phyloP scores from a whole-genome alignment of 2,888 invertebrate genomes.

The Sisyra terminalis region DNA sequence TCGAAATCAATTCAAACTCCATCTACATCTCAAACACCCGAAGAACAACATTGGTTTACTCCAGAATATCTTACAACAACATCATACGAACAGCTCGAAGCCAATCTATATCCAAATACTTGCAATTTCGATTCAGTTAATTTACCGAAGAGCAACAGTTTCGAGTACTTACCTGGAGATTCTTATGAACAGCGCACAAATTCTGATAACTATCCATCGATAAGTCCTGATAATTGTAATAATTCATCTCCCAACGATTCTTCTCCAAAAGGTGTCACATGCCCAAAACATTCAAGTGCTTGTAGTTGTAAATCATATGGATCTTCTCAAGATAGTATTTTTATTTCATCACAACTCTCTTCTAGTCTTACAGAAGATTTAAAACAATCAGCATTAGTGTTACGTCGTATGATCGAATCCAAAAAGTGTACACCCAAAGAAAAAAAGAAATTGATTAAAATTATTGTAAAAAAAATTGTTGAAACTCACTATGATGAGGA shows the following conservation, averaged over 20 bases:
- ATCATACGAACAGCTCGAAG: not conserved
- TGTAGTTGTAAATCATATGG: slow-evolving; percentile 6
- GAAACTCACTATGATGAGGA: slow-evolving; percentile 42
- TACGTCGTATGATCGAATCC: slow-evolving; percentile 39
- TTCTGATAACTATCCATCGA: not conserved
- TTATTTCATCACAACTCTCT: slow-evolving; percentile 12
- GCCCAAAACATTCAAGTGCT: not conserved
- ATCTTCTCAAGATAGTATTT: not conserved
- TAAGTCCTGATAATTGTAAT: not conserved
- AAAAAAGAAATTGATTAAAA: slow-evolving; percentile 45
- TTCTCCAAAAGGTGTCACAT: slow-evolving; percentile 8
- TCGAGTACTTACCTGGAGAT: slow-evolving; percentile 44
- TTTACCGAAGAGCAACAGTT: slow-evolving; percentile 39
- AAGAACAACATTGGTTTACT: not conserved
- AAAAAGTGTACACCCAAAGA: slow-evolving; percentile 38
- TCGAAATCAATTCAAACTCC: slow-evolving; percentile 2
- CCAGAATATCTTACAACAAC: too few species aligned
- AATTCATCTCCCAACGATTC: slow-evolving; percentile 9
- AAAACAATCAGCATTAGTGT: slow-evolving; percentile 39
- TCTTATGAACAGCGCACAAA: slow-evolving; percentile 35
- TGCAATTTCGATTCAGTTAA: not conserved
- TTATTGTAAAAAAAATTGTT: slow-evolving; percentile 42
- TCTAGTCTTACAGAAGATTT: slow-evolving; percentile 35
- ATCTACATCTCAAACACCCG: not conserved
- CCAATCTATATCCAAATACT: not conserved